Percentiles rank a stretch among this genome's conserved stretches.
Conservation (phyloP, 2,888 invertebrate genomes). For the Apodemia hepburni region DNA sequence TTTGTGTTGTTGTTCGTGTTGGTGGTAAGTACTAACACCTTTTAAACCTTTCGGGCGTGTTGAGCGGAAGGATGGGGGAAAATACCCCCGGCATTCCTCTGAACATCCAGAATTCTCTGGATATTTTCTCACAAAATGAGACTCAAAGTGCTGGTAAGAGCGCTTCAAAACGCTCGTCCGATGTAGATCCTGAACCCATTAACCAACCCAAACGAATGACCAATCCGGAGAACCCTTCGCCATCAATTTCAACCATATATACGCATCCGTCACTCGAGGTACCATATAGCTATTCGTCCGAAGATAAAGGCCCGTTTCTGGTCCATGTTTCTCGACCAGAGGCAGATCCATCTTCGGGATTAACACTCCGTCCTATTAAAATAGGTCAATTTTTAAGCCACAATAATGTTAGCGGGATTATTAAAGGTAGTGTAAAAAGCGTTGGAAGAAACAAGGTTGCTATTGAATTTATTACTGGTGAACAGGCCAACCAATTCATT, state of each 20-base stretch:
- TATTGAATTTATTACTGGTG: conserved; percentile 21
- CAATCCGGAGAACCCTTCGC: not conserved
- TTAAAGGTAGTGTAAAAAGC: conserved; percentile 24
- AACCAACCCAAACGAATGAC: not conserved
- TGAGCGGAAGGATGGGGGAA: not conserved
- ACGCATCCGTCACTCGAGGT: not conserved
- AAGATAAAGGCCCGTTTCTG: conserved; percentile 22
- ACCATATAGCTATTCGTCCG: not conserved
- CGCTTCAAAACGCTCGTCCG: not conserved
- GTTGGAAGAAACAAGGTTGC: conserved; percentile 24
- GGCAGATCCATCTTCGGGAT: conserved; percentile 19
- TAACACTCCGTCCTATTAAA: conserved; percentile 18
- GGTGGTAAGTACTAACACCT: not conserved
- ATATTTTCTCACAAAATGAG: not conserved
- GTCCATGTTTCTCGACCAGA: conserved; percentile 19
- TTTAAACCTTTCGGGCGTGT: not conserved
- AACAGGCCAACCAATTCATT: conserved; percentile 24
- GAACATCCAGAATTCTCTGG: not conserved
- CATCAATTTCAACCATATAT: not conserved
- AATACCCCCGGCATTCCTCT: not conserved
- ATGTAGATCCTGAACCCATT: not conserved
- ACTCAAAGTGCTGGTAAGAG: not conserved
- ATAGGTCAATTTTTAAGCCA: conserved; percentile 22
- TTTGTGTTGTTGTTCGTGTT: too few relatives aligned
- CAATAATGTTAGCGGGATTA: conserved; percentile 21